Conservation (phyloP, 2,797 vertebrate species). For the Danio aesculapii region DNA sequence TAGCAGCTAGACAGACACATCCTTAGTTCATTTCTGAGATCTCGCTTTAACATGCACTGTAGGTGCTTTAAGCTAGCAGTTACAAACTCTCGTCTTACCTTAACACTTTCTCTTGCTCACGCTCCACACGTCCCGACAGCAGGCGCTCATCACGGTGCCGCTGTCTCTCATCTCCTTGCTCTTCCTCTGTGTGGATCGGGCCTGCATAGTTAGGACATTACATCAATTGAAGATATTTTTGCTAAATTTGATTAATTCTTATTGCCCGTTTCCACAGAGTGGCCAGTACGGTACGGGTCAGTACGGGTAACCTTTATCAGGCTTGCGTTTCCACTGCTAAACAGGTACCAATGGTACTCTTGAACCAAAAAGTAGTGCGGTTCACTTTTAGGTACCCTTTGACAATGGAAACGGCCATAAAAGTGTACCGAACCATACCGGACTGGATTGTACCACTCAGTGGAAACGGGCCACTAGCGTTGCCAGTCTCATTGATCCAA, state of each 20-base stretch:
- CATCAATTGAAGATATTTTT: not conserved
- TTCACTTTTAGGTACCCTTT: too few relatives aligned
- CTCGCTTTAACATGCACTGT: constrained; percentile 5
- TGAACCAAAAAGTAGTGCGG: too few relatives aligned
- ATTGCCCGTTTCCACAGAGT: too few relatives aligned
- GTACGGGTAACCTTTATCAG: too few relatives aligned
- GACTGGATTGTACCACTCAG: too few relatives aligned
- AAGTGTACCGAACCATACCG: too few relatives aligned
- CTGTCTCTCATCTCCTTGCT: constrained; percentile 84
- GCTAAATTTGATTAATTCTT: too few relatives aligned
- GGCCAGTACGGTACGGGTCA: too few relatives aligned
- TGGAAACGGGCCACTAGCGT: too few relatives aligned
- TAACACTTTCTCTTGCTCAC: constrained; percentile 95
- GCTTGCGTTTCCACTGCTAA: too few relatives aligned
- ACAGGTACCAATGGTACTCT: too few relatives aligned
- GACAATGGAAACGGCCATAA: too few relatives aligned
- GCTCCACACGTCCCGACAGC: constrained; percentile 86
- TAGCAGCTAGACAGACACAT: not conserved
- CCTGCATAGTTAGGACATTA: constrained; percentile 64
- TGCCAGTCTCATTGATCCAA: not conserved
- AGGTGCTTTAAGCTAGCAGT: not conserved
- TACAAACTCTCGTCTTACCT: constrained; percentile 78
- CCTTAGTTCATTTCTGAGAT: not conserved
- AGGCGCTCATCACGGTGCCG: constrained; percentile 89
- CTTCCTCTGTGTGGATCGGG: constrained; percentile 83